Percentiles rank a stretch among this genome's conserved stretches.
These are phyloP conservation scores for Beris morrisii DNA, from an alignment of 2,888 invertebrate species.

Conservation along the genomic window DNA sequence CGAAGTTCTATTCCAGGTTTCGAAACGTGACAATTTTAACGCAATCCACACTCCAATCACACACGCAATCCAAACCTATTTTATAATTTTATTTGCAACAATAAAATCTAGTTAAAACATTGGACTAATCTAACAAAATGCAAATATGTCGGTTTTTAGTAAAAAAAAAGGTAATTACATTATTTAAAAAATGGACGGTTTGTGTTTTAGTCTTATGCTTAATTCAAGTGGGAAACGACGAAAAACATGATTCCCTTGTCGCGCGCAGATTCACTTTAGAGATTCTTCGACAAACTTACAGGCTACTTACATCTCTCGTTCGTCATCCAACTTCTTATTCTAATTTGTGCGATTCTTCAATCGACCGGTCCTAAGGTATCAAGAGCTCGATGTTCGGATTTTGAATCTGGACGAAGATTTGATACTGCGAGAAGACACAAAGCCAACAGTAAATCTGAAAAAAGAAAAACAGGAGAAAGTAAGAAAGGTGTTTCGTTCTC, in stretches of 20 bases:
- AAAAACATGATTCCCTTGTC: background rate
- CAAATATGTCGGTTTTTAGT: background rate
- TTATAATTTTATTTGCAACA: too few relatives aligned
- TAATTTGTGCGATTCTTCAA: background rate
- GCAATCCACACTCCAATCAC: too few relatives aligned
- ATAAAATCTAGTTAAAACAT: background rate
- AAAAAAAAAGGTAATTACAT: background rate
- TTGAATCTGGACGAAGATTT: conserved; percentile 76
- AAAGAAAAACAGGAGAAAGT: conserved; percentile 31
- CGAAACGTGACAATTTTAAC: too few relatives aligned
- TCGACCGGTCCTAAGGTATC: conserved; percentile 57
- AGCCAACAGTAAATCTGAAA: conserved; percentile 85
- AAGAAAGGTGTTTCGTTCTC: conserved; percentile 28
- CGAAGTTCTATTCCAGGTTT: too few relatives aligned
- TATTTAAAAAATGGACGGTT: conserved; percentile 7
- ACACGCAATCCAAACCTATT: too few relatives aligned
- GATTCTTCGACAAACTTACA: conserved; percentile 3
- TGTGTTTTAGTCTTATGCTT: background rate
- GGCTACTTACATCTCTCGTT: background rate
- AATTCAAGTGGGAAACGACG: background rate
- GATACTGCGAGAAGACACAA: conserved; percentile 82
- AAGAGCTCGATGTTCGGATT: conserved; percentile 85
- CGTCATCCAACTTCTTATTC: background rate
- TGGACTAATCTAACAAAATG: background rate
- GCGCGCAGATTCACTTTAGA: background rate